Percentiles rank a stretch among this genome's conserved stretches.
These are phyloP conservation scores for Mythimna impura DNA, from an alignment of 2,888 invertebrate species.

Conservation along the genomic window DNA sequence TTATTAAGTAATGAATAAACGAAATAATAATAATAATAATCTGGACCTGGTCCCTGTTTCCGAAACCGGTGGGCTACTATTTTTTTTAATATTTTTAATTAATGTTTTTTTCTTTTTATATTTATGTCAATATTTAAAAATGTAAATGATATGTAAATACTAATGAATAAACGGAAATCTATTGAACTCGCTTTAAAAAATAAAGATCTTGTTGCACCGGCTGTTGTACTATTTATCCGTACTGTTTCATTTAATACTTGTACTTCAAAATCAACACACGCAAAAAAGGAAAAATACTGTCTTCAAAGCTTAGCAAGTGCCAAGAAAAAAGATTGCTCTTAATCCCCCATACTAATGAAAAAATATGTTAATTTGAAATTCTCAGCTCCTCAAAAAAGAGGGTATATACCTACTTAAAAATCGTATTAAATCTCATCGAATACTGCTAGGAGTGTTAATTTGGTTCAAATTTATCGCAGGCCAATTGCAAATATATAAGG, in stretches of 20 bases:
- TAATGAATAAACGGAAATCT: too few species aligned
- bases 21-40: neutral
- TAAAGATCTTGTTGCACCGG: too few species aligned
- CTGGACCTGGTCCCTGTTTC: too few species aligned
- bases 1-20: too few species aligned
- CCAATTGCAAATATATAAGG: conserved; percentile 81
- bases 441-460: conserved; percentile 76
- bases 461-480: conserved; percentile 76
- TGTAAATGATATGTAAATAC: too few species aligned
- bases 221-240: too few species aligned
- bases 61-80: too few species aligned
- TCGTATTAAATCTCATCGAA: conserved; percentile 70
- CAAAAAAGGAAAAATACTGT: neutral
- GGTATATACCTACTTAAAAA: conserved; percentile 59
- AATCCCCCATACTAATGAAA: conserved; percentile 22
- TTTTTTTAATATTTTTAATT: too few species aligned
- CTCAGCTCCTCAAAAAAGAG: conserved; percentile 34
- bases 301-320: too few species aligned
- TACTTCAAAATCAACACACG: neutral
- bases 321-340: neutral
- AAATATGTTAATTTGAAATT: conserved; percentile 48
- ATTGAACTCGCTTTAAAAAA: too few species aligned
- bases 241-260: neutral
- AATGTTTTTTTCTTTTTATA: too few species aligned
- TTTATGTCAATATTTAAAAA: too few species aligned